Evolutionary conservation across 2,113 vertebrate species (phyloP).

Genomic region (Cromileptes altivelis): DNA sequence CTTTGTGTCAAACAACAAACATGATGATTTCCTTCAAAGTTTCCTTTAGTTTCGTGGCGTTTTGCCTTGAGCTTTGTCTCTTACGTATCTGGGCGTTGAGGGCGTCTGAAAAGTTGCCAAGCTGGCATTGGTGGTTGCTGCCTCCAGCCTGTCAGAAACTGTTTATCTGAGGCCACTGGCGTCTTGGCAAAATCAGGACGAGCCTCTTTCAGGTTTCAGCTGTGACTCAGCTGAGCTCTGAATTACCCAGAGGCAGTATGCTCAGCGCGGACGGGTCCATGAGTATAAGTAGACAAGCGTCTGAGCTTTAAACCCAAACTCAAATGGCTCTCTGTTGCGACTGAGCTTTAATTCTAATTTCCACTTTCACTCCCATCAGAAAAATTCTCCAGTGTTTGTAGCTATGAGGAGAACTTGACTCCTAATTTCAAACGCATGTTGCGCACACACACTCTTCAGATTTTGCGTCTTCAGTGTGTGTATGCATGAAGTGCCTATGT

Average conservation of each 20-base stretch:
- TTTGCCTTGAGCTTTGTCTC: background rate
- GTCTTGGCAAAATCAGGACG: slow-evolving; percentile 38
- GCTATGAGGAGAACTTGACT: background rate
- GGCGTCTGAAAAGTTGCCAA: slow-evolving; percentile 1
- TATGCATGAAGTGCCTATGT: background rate
- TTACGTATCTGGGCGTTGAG: background rate
- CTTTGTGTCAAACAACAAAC: background rate
- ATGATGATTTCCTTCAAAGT: background rate
- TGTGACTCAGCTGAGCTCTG: slow-evolving; percentile 52
- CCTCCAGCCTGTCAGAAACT: slow-evolving; percentile 11
- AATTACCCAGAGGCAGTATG: slow-evolving; percentile 39
- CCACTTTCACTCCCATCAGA: background rate
- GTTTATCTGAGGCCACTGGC: slow-evolving; percentile 40
- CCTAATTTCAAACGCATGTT: background rate
- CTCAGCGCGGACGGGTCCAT: background rate
- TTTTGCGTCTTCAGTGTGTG: background rate
- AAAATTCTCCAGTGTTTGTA: background rate
- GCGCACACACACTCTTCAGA: background rate
- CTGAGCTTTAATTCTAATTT: slow-evolving; percentile 1
- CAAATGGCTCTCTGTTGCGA: background rate
- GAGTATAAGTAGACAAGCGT: slow-evolving; percentile 2
- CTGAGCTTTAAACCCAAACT: background rate
- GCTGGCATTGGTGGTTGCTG: slow-evolving; percentile 5
- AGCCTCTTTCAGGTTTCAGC: slow-evolving; percentile 46
- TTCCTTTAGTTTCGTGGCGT: background rate